These are phyloP conservation scores for Plebejus melissa DNA, from an alignment of 2,888 invertebrate species.

Conservation along the genomic window DNA sequence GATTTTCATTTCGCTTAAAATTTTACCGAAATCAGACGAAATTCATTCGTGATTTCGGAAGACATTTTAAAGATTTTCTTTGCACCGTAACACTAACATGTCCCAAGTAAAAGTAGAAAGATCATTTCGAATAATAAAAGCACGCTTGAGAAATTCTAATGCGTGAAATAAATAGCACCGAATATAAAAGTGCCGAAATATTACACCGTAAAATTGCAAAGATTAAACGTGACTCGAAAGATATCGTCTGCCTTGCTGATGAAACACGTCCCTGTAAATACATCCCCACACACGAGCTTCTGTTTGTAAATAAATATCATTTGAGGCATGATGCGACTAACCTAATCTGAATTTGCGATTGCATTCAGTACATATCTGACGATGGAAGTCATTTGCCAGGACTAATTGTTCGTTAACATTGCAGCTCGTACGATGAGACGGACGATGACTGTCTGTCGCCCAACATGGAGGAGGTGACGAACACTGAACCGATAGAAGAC, in stretches of 20 bases:
- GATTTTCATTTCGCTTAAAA: constrained; percentile 43
- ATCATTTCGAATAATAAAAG: constrained; percentile 16
- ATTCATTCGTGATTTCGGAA: constrained; percentile 1
- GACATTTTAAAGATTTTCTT: constrained; percentile 13
- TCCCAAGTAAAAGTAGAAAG: neutral
- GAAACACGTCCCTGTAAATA: constrained; percentile 63
- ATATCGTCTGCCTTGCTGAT: constrained; percentile 76
- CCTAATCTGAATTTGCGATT: constrained; percentile 54
- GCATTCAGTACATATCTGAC: constrained; percentile 68
- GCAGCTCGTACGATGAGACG: constrained; percentile 84
- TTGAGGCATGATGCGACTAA: constrained; percentile 71
- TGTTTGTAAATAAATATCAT: constrained; percentile 64
- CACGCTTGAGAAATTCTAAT: constrained; percentile 16
- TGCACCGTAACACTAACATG: constrained; percentile 23
- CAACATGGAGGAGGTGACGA: constrained; percentile 81
- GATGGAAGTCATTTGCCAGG: constrained; percentile 24
- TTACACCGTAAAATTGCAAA: neutral
- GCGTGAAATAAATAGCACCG: constrained; percentile 10
- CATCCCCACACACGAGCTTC: constrained; percentile 53
- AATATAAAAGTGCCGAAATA: constrained; percentile 5
- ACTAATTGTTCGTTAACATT: constrained; percentile 42
- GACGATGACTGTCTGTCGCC: constrained; percentile 84
- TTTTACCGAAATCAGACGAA: constrained; percentile 34
- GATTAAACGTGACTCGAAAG: constrained; percentile 29
- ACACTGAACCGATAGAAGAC: constrained; percentile 67